Base-by-base conservation (phyloP, 2,113 vertebrate genomes). In the Edolisoma coerulescens region DNA sequence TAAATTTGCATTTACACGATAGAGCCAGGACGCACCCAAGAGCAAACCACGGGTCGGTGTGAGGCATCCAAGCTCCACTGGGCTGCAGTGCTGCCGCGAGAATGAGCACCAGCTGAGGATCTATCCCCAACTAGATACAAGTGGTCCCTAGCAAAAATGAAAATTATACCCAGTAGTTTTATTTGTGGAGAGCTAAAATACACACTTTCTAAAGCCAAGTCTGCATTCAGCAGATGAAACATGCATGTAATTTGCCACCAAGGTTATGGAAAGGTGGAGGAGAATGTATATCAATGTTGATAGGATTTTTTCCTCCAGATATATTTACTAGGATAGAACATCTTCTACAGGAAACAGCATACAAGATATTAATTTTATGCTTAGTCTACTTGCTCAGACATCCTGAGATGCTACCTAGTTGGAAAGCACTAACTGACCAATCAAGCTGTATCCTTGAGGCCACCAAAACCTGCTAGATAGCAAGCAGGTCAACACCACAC, bases 51-150 rank as follows among this genome's bases (percentile, higher is more conserved):
- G 2, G 1, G 21, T 20, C 41, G 63, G 24, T 20, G 15, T 11
- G 9, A 61, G 13, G 26, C n/a, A 11, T 13, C 47, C 63, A n/a
- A 18, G 19, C n/a, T 19, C 32, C 45, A 13, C 23, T 10, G 1
- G 1, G 37, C 23, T 79, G 32, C 22, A 39, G 67, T 1, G 13
- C 13, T 5, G 8, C 80, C 32, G 5, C 1, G 3, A 56, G 26
- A 49, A 7, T 20, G 26, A 30, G 1, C 54, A 20, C 16, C 12
- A 70, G 49, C 61, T 82, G 19, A 93, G 81, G 28, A 33, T 84
- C 53, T 30, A 4, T 35, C 42, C 67, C 32, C 39, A n/a, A 1
- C 33, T 0, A 76, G 41, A n/a, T 23, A 59, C 13, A 61, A 80
- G 41, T 9, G n/a, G 27, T 47, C 13, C 76, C 45, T 3, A 17